Evolutionary conservation across 2,113 vertebrate species (phyloP), one percentile per base, ranked within the genome.

Genomic region (Apeltes quadracus): DNA sequence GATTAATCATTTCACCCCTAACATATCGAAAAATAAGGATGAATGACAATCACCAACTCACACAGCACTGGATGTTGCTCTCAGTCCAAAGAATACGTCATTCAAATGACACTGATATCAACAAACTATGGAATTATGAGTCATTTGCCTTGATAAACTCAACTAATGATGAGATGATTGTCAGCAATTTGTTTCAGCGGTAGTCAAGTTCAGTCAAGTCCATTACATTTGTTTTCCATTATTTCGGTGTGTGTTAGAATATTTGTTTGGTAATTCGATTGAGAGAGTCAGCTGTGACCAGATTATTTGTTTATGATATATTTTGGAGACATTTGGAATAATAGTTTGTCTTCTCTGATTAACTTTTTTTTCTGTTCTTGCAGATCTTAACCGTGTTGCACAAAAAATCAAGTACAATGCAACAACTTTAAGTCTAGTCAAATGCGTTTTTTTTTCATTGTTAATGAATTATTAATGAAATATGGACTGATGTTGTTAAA

Each of bases 401-500:
- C 18, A 56, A 56, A 69, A 18, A 46, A 18, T 44, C 25, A 69
- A 11, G 2, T n/a, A n/a, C n/a, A n/a, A n/a, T n/a, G n/a, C n/a
- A n/a, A n/a, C n/a, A n/a, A n/a, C n/a, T 29, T 29, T 29, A 29
- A 29, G 5, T 29, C 29, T 29, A 29, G 29, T 29, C 29, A 29
- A 29, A 29, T 2, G 29, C 5, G 4, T 7, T 34, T 34, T 34
- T 34, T 34, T 32, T 32, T 32, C 3, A 32, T 2, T 32, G 29
- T 32, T 0, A 32, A 32, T 32, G 5, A 34, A 34, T 34, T 5
- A 6, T 34, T 6, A 34, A 34, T 34, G 25, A 48, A 25, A n/a
- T 39, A 46, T 64, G 59, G 41, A 39, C 11, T 64, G 38, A 18
- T 20, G 59, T 55, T 22, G 14, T 34, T 34, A 59, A 76, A 73